Base-by-base conservation (phyloP, 2,888 invertebrate species). In the Archips xylosteana region DNA sequence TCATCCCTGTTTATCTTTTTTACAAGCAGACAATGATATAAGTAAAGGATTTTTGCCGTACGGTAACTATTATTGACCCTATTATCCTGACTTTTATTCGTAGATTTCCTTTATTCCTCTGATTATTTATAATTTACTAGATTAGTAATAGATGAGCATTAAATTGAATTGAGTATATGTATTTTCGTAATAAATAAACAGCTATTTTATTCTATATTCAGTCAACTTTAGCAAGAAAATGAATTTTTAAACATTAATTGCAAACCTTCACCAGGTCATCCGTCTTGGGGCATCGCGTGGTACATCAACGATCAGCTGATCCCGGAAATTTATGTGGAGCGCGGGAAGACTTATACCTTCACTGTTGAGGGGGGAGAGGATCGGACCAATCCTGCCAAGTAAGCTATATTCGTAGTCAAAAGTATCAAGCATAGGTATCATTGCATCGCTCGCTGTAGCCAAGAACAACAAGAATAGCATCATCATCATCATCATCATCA, bases 261-360 rank as follows among this genome's bases (percentile, higher is more conserved):
- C 32, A 59, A 32, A 49, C 5, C 47, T 3, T n/a, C 76, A 72
- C 0, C 82, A 96, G 96, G 96, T 62, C 95, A 96, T 79, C 96
- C 97, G 6, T 97, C 97, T 0, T 98, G 98, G 97, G 98, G 98
- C 73, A 97, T 98, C 77, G 97, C 98, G 23, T 98, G 98, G 98
- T 99, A 98, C 93, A 96, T 99, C 85, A 98, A 99, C 90, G 98
- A 98, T 83, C 95, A 96, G 78, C 95, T 99, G 32, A 98, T 98
- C 78, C 99, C 99, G 0, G 98, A 98, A 91, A 92, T 99, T 45
- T 97, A 97, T 68, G 97, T 99, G 75, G 97, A 98, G 86, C 95
- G 98, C 62, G 98, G 98, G 2, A 96, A 96, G 85, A 97, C 97
- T 0, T 98, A 98, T 91, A 97, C 96, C 47, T 98, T 98, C 88